Evolutionary conservation across 2,797 vertebrate species (phyloP).

Genomic region (Acestrorhynchus altus): DNA sequence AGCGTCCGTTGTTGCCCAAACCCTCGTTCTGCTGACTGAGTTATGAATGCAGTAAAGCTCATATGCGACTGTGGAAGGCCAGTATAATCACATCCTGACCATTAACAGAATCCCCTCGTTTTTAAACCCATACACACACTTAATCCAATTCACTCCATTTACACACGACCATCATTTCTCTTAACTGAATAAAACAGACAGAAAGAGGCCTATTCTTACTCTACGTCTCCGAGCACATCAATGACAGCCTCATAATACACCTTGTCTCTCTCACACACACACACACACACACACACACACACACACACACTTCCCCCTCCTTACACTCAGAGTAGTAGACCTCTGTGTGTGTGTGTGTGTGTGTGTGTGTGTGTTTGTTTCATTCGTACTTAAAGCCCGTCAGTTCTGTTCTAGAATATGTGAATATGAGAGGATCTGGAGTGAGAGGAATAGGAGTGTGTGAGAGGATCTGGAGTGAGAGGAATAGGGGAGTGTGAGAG

Average conservation of each 20-base stretch:
- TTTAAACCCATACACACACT: slow-evolving; percentile 46
- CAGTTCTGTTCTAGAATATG: no score
- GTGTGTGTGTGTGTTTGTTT: slow-evolving; percentile 18
- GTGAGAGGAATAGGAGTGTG: background rate
- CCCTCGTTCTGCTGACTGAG: slow-evolving; percentile 9
- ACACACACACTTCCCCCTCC: slow-evolving; percentile 8
- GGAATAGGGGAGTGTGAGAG: background rate
- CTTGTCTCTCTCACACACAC: no score
- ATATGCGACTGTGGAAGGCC: slow-evolving; percentile 30
- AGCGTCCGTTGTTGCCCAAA: slow-evolving; percentile 12
- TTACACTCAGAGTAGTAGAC: no score
- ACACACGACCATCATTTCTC: slow-evolving; percentile 57
- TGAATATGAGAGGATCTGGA: background rate
- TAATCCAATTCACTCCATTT: slow-evolving; percentile 63
- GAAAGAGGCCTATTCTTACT: slow-evolving; percentile 53
- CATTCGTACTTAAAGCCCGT: no score
- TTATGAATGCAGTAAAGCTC: slow-evolving; percentile 44
- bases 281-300: slow-evolving; percentile 6
- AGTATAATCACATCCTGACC: slow-evolving; percentile 55
- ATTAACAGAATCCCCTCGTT: slow-evolving; percentile 59
- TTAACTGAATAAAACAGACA: slow-evolving; percentile 60
- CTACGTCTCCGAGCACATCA: slow-evolving; percentile 44
- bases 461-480: background rate
- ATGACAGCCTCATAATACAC: slow-evolving; percentile 46
- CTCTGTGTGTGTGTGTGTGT: no score